These are phyloP conservation scores for Orthonevra nobilis DNA, from an alignment of 2,888 invertebrate genomes.

Conservation along the genomic window DNA sequence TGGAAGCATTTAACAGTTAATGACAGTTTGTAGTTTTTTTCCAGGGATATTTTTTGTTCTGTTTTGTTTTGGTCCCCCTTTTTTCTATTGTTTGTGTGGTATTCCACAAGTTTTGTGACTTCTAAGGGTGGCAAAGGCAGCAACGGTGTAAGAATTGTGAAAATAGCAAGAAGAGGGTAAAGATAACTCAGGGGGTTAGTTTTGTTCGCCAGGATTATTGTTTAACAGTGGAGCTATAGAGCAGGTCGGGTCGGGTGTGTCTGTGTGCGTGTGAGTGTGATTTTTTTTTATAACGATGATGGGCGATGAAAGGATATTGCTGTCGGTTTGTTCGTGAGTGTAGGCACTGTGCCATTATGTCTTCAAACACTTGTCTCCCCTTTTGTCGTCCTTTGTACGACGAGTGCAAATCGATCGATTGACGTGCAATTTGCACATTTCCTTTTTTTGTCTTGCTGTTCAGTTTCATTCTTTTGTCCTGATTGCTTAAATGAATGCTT, in stretches of 20 bases:
- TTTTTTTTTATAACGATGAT: slow-evolving; percentile 49
- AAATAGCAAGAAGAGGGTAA: background rate
- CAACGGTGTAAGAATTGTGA: slow-evolving; percentile 1
- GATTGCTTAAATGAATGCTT: slow-evolving; percentile 62
- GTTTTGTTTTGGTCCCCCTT: too few species aligned
- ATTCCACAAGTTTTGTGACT: slow-evolving; percentile 55
- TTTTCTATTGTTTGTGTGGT: slow-evolving; percentile 24
- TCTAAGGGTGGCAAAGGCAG: slow-evolving; percentile 13
- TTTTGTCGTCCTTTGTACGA: slow-evolving; percentile 45
- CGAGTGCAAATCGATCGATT: slow-evolving; percentile 69
- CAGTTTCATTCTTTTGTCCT: slow-evolving; percentile 50
- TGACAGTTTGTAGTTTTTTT: slow-evolving; percentile 53
- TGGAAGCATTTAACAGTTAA: slow-evolving; percentile 68
- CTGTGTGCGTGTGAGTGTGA: slow-evolving; percentile 9
- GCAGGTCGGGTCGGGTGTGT: too few species aligned
- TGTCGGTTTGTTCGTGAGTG: slow-evolving; percentile 65
- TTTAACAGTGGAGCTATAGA: slow-evolving; percentile 35
- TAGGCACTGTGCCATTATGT: slow-evolving; percentile 64
- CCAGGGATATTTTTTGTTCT: too few species aligned
- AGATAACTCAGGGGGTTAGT: slow-evolving; percentile 13
- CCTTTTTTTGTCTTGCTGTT: slow-evolving; percentile 47
- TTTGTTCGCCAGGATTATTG: slow-evolving; percentile 40
- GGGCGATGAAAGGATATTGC: slow-evolving; percentile 65
- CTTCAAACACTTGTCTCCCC: slow-evolving; percentile 64
- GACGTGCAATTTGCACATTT: slow-evolving; percentile 71